phyloP scores from a whole-genome alignment of 2,113 vertebrate species.

The Smithornis capensis region DNA sequence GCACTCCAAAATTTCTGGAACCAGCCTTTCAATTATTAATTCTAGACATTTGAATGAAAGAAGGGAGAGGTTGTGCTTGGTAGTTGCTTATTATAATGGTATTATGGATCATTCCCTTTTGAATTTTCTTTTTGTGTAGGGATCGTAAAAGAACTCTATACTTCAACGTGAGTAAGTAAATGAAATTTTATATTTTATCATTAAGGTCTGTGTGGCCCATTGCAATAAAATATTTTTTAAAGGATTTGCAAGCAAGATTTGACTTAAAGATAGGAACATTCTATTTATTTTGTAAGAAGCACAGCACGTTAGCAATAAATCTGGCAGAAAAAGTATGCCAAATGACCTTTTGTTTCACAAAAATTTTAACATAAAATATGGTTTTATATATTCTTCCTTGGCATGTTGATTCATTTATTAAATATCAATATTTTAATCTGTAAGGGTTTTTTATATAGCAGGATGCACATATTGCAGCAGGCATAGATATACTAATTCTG shows the following conservation, averaged over 20 bases:
- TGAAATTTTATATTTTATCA: background rate
- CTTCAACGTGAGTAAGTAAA: background rate
- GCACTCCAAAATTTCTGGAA: background rate
- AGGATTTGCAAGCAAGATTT: background rate
- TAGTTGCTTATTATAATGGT: background rate
- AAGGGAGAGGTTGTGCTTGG: background rate
- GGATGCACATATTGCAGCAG: background rate
- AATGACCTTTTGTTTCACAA: background rate
- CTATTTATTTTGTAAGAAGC: background rate
- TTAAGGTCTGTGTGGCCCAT: background rate
- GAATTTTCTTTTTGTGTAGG: background rate
- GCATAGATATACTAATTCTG: background rate
- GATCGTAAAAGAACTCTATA: background rate
- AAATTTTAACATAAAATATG: constrained; percentile 6
- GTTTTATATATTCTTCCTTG: background rate
- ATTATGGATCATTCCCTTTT: background rate
- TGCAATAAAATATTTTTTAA: background rate
- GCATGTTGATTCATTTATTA: background rate
- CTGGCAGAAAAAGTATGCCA: background rate
- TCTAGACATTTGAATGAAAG: background rate
- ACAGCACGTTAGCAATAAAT: background rate
- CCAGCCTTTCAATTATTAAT: background rate
- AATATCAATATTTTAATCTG: constrained; percentile 18
- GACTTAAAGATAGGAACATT: background rate
- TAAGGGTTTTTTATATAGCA: background rate